Base-by-base conservation (phyloP, 2,888 invertebrate genomes). In the Baccha elongata region DNA sequence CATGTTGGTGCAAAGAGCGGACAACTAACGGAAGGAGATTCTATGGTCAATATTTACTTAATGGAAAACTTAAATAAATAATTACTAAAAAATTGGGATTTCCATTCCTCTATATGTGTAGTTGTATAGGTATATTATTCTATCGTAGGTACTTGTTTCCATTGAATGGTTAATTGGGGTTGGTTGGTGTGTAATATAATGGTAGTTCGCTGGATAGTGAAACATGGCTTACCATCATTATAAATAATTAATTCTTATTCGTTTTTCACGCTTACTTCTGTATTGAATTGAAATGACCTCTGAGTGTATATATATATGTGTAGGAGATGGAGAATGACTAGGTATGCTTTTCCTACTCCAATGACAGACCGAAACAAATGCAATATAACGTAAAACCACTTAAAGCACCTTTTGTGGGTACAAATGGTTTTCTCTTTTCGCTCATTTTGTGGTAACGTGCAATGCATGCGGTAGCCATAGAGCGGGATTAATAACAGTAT, bases 41-140 rank as follows among this genome's bases (percentile, higher is more conserved):
- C 50, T 65, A 62, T 72, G 76, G 83, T 72, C 83, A 83, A 76
- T 83, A 76, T 78, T 71, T 55, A 55, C 72, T 76, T 83, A 78
- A 83, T 83, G 78, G 78, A 83, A 76, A 64, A 55, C 72, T 78
- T 83, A 72, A 83, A 83, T 83, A 78, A 83, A 83, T 83, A 73
- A 83, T 78, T 83, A 78, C 62, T 73, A 68, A 83, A 78, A 60
- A 76, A 83, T 73, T 78, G 72, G 78, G 40, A 68, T 60, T 71
- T 62, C 19, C 53, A 65, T 65, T 52, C 65, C 29, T 4, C n/a
- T n/a, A n/a, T n/a, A n/a, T n/a, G n/a, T n/a, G n/a, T n/a, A n/a
- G 5, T 32, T 8, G 7, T 7, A 32, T 8, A 32, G 8, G 29
- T 8, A 7, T 4, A 1, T 32, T 32, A 5, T 8, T 32, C 8